phyloP scores from a whole-genome alignment of 2,888 invertebrate genomes.

The Nymphalis polychloros region DNA sequence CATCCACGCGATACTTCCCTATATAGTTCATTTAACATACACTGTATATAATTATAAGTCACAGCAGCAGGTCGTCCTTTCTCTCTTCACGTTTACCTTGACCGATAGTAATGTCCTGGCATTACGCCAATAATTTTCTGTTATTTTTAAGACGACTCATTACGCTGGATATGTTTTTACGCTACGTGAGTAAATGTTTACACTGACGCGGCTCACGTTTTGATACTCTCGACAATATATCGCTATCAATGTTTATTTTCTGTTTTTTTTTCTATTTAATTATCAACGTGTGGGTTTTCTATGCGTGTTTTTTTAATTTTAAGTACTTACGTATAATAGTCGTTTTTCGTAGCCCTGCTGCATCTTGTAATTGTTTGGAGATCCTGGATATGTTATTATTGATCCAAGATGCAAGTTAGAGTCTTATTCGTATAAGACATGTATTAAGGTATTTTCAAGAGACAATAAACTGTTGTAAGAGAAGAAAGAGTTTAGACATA shows the following conservation, averaged over 20 bases:
- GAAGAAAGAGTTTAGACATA: no score
- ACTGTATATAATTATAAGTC: neutral
- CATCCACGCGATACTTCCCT: no score
- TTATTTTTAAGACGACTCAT: constrained; percentile 24
- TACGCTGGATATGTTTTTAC: constrained; percentile 6
- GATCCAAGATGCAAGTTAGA: no score
- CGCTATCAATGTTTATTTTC: neutral
- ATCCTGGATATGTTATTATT: no score
- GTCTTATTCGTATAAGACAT: no score
- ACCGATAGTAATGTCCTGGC: constrained; percentile 33
- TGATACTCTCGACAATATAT: constrained; percentile 22
- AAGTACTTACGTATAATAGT: neutral
- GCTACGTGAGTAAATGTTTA: constrained; percentile 21
- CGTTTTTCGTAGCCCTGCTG: neutral
- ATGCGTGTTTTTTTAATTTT: neutral
- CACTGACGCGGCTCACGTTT: constrained; percentile 15
- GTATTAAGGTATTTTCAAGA: no score
- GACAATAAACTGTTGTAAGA: no score
- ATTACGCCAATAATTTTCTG: constrained; percentile 29
- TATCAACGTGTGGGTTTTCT: neutral
- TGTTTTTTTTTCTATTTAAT: neutral
- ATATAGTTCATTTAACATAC: no score
- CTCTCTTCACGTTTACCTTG: constrained; percentile 30
- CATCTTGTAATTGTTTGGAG: neutral
- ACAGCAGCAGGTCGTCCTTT: constrained; percentile 7